phyloP scores from a whole-genome alignment of 2,113 vertebrate genomes.

The Actinemys pallida region DNA sequence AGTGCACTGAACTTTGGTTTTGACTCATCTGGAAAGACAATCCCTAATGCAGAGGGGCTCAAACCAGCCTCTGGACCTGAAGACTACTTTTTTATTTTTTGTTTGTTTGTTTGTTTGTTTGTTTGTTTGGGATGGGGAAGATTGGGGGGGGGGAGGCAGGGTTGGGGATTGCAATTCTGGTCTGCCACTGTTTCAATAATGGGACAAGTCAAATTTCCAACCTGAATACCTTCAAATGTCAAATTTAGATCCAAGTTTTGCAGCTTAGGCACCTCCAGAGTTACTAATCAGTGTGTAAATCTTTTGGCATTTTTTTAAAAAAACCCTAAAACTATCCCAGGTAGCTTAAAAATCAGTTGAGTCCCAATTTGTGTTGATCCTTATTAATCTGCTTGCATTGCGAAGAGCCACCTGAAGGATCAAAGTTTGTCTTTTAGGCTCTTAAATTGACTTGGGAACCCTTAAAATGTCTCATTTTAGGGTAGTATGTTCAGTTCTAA shows the following conservation, averaged over 20 bases:
- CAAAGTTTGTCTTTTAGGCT: constrained; percentile 46
- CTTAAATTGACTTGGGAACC: constrained; percentile 52
- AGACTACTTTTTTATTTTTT: neutral
- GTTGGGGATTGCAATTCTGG: neutral
- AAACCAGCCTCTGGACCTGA: fast-evolving
- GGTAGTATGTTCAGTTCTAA: neutral
- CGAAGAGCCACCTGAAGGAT: constrained; percentile 48
- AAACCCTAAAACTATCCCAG: neutral
- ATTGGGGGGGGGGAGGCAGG: neutral
- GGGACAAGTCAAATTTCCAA: neutral
- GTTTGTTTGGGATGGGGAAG: neutral
- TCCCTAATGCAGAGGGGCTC: fast-evolving
- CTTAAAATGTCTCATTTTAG: constrained; percentile 70
- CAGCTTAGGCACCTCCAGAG: neutral
- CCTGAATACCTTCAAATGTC: neutral
- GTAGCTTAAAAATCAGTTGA: neutral
- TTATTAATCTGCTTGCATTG: neutral
- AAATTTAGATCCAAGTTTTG: neutral
- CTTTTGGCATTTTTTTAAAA: neutral
- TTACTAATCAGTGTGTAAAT: neutral
- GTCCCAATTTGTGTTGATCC: constrained; percentile 36
- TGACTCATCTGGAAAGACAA: neutral
- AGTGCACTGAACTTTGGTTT: neutral
- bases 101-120: neutral
- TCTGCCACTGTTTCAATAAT: neutral